Base-by-base conservation (phyloP, 2,797 vertebrate species). In the Astyanax mexicanus region DNA sequence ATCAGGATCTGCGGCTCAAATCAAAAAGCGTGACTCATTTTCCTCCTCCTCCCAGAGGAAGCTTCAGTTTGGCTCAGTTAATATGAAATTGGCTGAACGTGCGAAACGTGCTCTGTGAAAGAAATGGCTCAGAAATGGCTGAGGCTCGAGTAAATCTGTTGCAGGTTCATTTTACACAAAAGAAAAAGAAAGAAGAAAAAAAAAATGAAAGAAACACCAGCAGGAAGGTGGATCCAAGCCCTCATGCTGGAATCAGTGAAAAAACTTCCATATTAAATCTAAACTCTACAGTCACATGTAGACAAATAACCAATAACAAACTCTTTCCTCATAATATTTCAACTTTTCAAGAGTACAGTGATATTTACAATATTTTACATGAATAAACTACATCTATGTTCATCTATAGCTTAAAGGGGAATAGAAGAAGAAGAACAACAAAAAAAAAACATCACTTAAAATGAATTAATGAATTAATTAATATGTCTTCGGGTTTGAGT, bases 281-380 rank as follows among this genome's bases (percentile, higher is more conserved):
- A 40, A 38, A 61, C 17, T 60, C 29, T 35, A 60, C 35, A 1
- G n/a, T 62, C 37, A 62, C 60, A 25, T 13, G 3, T 3, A 61
- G 35, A 61, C 58, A 61, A 42, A 42, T 1, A 25, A 62, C 37
- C 38, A 38, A 29, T 60, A 60, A 60, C 32, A 38, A 38, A 61
- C 57, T 37, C 35, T n/a, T n/a, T n/a, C 25, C 6, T 55, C 12
- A 15, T 15, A n/a, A 10, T 37, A 2, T 5, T 32, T 29, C 55
- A 19, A 23, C 15, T 32, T 15, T 10, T 10, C 37, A 6, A 38
- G 32, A 5, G 3, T 3, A 19, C 19, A 8, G 17, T 11, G 32
- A 38, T 62, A 62, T 62, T 62, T 62, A 62, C 60, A 62, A 29
- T 40, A 62, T 62, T n/a, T 6, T 38, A 37, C 57, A 38, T 9